These are phyloP conservation scores for Caretta caretta DNA, from an alignment of 2,113 vertebrate genomes.

Conservation along the genomic window DNA sequence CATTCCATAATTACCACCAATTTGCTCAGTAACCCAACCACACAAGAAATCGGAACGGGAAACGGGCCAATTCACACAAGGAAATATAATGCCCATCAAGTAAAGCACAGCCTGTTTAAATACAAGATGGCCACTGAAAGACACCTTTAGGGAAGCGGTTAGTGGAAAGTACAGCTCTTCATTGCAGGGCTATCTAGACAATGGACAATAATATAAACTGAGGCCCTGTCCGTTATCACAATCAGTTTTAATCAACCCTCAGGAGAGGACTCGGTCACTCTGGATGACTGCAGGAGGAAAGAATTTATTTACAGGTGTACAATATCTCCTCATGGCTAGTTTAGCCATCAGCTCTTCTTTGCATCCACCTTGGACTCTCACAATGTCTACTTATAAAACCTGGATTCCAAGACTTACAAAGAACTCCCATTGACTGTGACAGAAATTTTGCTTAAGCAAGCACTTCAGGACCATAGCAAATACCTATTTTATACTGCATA, in stretches of 20 bases:
- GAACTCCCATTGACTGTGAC: not conserved
- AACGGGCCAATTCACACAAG: not conserved
- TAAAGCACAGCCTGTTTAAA: not conserved
- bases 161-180: not conserved
- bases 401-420: not conserved
- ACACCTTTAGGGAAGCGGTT: not conserved
- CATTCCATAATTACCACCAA: not conserved
- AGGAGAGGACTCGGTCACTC: not conserved
- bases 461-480: not conserved
- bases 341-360: not conserved
- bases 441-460: not conserved
- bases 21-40: not conserved
- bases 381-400: not conserved
- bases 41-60: not conserved
- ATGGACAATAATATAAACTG: not conserved
- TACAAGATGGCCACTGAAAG: not conserved
- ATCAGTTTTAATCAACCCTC: not conserved
- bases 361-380: not conserved
- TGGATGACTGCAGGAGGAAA: not conserved
- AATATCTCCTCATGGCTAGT: not conserved
- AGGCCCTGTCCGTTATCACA: not conserved
- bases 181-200: not conserved
- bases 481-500: not conserved
- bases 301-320: no score
- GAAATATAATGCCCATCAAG: not conserved